These are phyloP conservation scores for Coranthus polyacanthus DNA, from an alignment of 2,797 vertebrate genomes.

Conservation along the genomic window DNA sequence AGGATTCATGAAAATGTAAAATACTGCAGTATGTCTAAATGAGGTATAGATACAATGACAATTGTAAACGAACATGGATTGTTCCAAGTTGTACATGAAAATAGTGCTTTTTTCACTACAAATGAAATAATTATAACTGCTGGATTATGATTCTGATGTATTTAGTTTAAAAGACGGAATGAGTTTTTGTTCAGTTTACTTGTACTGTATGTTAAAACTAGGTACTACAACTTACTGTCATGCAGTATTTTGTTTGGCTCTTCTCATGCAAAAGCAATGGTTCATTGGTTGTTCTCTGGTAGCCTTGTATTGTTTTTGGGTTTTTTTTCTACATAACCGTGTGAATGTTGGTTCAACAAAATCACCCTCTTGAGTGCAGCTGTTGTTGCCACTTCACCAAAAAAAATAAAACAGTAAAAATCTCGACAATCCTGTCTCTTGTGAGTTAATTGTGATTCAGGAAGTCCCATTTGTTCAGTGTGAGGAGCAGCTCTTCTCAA, in stretches of 20 bases:
- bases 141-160: conserved; percentile 56
- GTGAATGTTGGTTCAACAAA: conserved; percentile 67
- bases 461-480: too few relatives aligned
- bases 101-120: conserved; percentile 32
- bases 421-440: too few relatives aligned
- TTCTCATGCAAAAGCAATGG: conserved; percentile 67
- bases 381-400: conserved; percentile 66
- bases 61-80: conserved; percentile 37
- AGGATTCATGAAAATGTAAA: conserved; percentile 50
- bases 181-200: conserved; percentile 51
- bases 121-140: conserved; percentile 39
- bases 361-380: conserved; percentile 61
- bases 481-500: too few relatives aligned
- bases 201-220: conserved; percentile 68
- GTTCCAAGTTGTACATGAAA: conserved; percentile 57
- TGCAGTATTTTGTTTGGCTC: conserved; percentile 81
- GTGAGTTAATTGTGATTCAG: too few relatives aligned
- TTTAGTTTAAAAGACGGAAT: conserved; percentile 47
- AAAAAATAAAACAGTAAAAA: conserved; percentile 48
- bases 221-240: conserved; percentile 70
- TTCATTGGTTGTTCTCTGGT: conserved; percentile 64
- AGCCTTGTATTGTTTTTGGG: conserved; percentile 66
- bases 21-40: conserved; percentile 51
- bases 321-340: conserved; percentile 75
- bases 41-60: conserved; percentile 28